Evolutionary conservation across 2,113 vertebrate species (phyloP), one percentile per base, ranked within the genome.

Genomic region (Sylvietta virens): DNA sequence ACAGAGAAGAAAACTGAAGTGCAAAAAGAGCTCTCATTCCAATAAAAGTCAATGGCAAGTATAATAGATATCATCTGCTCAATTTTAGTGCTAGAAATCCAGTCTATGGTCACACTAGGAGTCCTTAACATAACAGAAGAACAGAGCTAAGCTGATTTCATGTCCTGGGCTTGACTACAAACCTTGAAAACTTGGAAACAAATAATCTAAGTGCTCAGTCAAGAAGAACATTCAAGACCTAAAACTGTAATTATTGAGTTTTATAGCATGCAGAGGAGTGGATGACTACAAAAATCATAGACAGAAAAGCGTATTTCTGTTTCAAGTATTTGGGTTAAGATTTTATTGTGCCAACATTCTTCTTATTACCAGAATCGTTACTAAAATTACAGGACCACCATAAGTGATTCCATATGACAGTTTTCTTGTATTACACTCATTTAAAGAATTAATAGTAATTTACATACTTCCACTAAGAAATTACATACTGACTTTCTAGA

Each of bases 341-440:
- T 93, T 95, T 88, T 79, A 93, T 56, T 79, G 54, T 53, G 79
- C 39, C 71, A 94, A 88, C 16, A 50, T 90, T 91, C 44, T 80
- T 95, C 44, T 71, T 48, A 76, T 23, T 88, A 88, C 48, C 54
- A 61, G 70, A 93, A 93, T 17, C 2, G 6, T 79, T 87, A 85
- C 44, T 87, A 85, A 82, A 93, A 82, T 82, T 50, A 85, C 45
- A 76, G 80, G 88, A 82, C 74, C 31, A 69, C 48, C 42, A 15
- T 72, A 96, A 92, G 39, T 76, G 57, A 87, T 86, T 27, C 76
- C 70, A 93, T 70, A 82, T 31, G 48, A 93, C 44, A 45, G 4
- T 31, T 88, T 90, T 85, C 70, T 81, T 88, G 67, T 1, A 35
- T 61, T 48, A 37, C 45, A 57, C 7, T 66, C 4, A 79, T 80